Base-by-base conservation (phyloP, 2,888 invertebrate species). In the Fabriciana adippe region DNA sequence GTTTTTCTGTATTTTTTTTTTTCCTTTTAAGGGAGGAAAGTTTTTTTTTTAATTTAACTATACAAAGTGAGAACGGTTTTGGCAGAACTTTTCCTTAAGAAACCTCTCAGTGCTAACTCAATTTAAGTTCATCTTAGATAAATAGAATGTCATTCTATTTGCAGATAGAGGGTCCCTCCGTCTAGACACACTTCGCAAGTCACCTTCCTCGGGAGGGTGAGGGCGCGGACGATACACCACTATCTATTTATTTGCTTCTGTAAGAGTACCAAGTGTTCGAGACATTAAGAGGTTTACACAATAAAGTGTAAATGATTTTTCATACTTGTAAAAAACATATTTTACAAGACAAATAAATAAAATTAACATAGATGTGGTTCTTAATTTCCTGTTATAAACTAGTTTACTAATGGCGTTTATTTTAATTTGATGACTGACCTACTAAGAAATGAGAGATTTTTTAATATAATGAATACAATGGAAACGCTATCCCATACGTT, bases 111-210 rank as follows among this genome's bases (percentile, higher is more conserved):
- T 65, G 65, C 69, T 73, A 73, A 75, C 69, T 73, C 73, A 73
- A 73, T 76, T 74, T 72, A 73, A 73, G 69, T 70, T 74, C 69
- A 74, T 75, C 73, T 75, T 76, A 73, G 72, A 76, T 74, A 74
- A 75, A 74, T 76, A 74, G 74, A 73, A 72, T 69, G 74, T 74
- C 73, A 72, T 75, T 76, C 76, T 75, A 74, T 75, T 75, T 81
- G 78, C 72, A 79, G 76, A 76, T 79, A 80, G 78, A 79, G 86
- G 86, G 82, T 87, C 86, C 89, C 89, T 88, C 84, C 88, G 91
- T 92, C 92, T 92, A 92, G 92, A 92, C 92, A 82, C 86, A 87
- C 85, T 82, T 82, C 85, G 88, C 90, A 85, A 89, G 88, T 88
- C 88, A 86, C 85, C 84, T 84, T 82, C 74, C 68, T 75, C 68